phyloP scores from a whole-genome alignment of 2,888 invertebrate species.

The Phymatocera aterrima region DNA sequence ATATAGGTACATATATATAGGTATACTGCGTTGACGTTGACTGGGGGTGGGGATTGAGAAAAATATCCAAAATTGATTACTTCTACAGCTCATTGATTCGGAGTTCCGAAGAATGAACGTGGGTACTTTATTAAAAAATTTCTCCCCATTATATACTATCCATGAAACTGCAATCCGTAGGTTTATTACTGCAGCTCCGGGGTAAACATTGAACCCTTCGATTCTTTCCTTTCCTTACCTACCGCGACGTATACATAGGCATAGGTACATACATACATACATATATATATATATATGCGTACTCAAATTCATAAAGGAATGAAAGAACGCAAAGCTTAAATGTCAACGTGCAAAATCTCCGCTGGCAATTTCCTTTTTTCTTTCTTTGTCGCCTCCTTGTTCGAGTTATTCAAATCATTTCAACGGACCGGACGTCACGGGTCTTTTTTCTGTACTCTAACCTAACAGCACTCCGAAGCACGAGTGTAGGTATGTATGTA shows the following conservation, averaged over 20 bases:
- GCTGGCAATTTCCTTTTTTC: neutral
- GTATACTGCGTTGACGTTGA: too few species aligned
- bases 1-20: too few species aligned
- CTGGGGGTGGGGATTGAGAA: too few species aligned
- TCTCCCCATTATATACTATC: neutral
- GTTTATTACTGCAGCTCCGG: neutral
- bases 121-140: neutral
- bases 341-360: neutral
- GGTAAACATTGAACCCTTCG: neutral
- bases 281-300: too few species aligned
- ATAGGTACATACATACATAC: too few species aligned
- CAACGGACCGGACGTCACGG: neutral
- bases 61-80: neutral
- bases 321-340: neutral
- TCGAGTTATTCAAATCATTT: conserved; percentile 18
- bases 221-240: neutral
- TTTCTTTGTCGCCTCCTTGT: neutral
- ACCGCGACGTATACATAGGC: too few species aligned
- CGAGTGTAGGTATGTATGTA: too few species aligned
- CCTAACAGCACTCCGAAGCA: too few species aligned
- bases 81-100: neutral
- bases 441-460: neutral
- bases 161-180: neutral
- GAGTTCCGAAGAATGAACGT: too few species aligned
- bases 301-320: neutral